Conservation (phyloP, 2,797 vertebrate species). For the Trachops cirrhosus region DNA sequence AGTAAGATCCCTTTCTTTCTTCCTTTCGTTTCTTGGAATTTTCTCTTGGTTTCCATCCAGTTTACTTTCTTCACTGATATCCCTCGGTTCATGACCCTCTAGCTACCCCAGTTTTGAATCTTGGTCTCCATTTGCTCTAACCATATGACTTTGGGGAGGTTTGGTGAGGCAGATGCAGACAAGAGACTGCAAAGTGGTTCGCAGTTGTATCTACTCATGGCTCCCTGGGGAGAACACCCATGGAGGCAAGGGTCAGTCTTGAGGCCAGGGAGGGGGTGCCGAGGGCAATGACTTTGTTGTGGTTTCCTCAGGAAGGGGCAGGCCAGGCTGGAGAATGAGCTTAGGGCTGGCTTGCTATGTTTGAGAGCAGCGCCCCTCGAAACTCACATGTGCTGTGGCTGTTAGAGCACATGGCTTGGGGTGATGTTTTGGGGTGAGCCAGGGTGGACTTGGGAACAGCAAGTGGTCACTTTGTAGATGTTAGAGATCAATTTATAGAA, state of each 20-base stretch:
- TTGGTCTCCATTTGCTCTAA: background rate
- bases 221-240: background rate
- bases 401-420: background rate
- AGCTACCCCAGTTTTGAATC: background rate
- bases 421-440: background rate
- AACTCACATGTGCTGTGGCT: background rate
- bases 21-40: background rate
- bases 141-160: background rate
- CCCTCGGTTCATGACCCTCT: background rate
- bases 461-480: background rate
- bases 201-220: background rate
- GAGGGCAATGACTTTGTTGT: background rate
- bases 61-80: background rate
- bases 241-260: background rate
- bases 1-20: background rate
- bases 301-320: background rate
- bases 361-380: rapidly evolving
- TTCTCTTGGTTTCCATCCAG: background rate
- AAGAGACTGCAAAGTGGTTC: background rate
- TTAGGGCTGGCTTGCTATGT: background rate
- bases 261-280: too few species aligned
- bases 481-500: background rate
- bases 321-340: background rate
- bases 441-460: background rate
- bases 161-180: background rate